phyloP scores from a whole-genome alignment of 2,113 vertebrate genomes.

The Rhabdornis inornatus region DNA sequence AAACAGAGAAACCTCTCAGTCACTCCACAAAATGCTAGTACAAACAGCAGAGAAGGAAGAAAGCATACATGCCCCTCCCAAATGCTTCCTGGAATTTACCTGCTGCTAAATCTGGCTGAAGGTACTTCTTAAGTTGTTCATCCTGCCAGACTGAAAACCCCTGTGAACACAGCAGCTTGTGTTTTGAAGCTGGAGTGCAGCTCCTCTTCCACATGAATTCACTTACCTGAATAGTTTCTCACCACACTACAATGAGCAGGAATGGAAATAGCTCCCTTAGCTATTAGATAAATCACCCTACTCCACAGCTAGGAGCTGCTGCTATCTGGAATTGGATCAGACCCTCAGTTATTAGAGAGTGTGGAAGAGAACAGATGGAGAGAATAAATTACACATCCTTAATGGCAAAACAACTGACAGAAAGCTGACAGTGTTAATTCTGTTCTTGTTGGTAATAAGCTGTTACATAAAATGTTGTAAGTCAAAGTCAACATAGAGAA shows the following conservation, averaged over 20 bases:
- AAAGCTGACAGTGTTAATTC: conserved; percentile 2
- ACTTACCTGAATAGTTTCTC: neutral
- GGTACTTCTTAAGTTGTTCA: neutral
- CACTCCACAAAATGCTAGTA: neutral
- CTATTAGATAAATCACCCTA: neutral
- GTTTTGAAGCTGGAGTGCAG: neutral
- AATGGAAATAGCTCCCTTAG: neutral
- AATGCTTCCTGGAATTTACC: neutral
- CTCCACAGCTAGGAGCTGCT: neutral
- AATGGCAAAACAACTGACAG: conserved; percentile 16
- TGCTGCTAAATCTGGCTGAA: neutral
- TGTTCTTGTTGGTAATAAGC: neutral
- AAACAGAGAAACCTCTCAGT: neutral
- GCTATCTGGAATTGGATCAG: conserved; percentile 9
- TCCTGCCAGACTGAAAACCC: neutral
- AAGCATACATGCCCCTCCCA: neutral
- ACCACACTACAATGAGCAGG: neutral
- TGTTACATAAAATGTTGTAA: neutral
- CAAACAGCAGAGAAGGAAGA: neutral
- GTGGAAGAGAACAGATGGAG: conserved; percentile 22
- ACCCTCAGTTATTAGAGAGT: neutral
- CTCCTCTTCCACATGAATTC: neutral
- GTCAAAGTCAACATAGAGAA: neutral
- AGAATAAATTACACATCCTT: neutral
- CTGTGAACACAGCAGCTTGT: neutral